phyloP scores from a whole-genome alignment of 2,888 invertebrate species.

The Glyphotaelius pellucidus region DNA sequence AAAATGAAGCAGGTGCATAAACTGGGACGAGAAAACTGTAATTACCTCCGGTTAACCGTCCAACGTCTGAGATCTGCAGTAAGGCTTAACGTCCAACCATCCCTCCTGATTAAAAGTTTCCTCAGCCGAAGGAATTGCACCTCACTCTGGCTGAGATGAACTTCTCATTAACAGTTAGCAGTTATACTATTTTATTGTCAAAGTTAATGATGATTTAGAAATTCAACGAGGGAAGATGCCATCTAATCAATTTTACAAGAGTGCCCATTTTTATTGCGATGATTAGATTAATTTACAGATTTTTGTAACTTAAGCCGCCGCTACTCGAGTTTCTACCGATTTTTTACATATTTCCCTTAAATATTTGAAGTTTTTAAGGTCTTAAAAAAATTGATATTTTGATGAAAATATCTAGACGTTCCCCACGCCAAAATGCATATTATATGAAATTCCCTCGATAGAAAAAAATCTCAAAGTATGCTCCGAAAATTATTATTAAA shows the following conservation, averaged over 20 bases:
- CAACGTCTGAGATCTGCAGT: conserved; percentile 38
- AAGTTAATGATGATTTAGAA: not conserved
- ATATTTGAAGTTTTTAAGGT: too few relatives aligned
- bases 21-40: conserved; percentile 31
- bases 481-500: too few relatives aligned
- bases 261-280: not conserved
- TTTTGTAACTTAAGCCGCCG: too few relatives aligned
- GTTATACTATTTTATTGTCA: not conserved
- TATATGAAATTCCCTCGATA: too few relatives aligned
- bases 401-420: too few relatives aligned
- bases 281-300: not conserved
- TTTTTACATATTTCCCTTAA: too few relatives aligned
- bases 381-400: too few relatives aligned
- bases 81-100: conserved; percentile 58
- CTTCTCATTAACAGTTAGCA: conserved; percentile 4
- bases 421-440: too few relatives aligned
- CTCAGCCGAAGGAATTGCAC: conserved; percentile 39
- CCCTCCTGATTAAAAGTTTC: conserved; percentile 62
- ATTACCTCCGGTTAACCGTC: conserved; percentile 58
- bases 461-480: too few relatives aligned
- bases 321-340: too few relatives aligned
- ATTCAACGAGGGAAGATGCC: not conserved
- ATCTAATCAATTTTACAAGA: not conserved
- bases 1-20: not conserved
- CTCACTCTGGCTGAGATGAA: not conserved